A percentile compares a stretch with the other conserved stretches of the same genome.
Conservation (phyloP, 2,797 vertebrate genomes). For the Taeniopygia guttata region DNA sequence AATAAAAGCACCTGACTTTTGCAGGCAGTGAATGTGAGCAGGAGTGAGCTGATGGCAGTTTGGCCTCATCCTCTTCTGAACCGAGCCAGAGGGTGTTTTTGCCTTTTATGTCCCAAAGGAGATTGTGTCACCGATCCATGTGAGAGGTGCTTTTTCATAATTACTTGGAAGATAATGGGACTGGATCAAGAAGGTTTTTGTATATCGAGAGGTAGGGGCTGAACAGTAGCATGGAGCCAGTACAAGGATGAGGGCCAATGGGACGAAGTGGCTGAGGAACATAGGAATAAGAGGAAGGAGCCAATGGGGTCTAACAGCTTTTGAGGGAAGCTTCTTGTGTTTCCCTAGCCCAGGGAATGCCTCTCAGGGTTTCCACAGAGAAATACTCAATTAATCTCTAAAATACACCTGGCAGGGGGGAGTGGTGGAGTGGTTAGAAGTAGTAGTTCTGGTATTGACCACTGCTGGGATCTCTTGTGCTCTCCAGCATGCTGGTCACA, state of each 20-base stretch:
- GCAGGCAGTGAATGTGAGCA: background rate
- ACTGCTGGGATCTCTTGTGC: background rate
- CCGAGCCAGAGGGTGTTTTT: background rate
- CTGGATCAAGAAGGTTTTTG: too few relatives aligned
- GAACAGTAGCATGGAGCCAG: too few relatives aligned
- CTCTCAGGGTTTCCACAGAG: too few relatives aligned
- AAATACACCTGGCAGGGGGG: background rate
- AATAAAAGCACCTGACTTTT: background rate
- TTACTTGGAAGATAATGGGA: background rate
- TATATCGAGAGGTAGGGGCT: too few relatives aligned
- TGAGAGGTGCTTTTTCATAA: fast-evolving
- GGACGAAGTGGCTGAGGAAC: too few relatives aligned
- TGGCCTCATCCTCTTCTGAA: background rate
- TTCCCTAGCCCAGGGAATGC: too few relatives aligned
- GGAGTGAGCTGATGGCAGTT: background rate
- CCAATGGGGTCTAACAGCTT: too few relatives aligned
- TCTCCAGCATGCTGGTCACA: background rate
- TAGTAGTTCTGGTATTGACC: background rate
- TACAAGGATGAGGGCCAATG: too few relatives aligned
- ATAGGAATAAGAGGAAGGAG: too few relatives aligned
- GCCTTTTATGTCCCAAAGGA: background rate
- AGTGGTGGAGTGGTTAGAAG: background rate
- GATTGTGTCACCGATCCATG: fast-evolving
- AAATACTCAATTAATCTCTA: background rate
- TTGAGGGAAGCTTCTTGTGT: too few relatives aligned